Base-by-base conservation (phyloP, 2,888 invertebrate genomes). In the Quadroppia sp. region DNA sequence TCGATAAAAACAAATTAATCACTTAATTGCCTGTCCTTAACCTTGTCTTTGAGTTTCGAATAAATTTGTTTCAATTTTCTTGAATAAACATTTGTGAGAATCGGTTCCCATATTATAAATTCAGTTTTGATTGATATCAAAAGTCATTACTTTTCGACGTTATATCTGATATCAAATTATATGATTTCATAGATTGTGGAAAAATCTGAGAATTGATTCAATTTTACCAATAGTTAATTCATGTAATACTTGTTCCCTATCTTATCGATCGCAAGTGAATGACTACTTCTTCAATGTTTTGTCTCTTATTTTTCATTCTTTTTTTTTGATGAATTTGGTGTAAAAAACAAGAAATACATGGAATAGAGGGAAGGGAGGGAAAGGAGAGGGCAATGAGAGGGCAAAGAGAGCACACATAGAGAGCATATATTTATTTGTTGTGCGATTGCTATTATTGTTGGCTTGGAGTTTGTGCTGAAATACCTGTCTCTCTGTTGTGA, bases 361-460 rank as follows among this genome's bases (percentile, higher is more conserved):
- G 23, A 53, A 25, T 23, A 23, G n/a, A 20, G 50, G 50, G 15
- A 17, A 45, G 45, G 17, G 56, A 23, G 56, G 23, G 56, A 56
- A 13, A 56, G 56, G 23, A 13, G 23, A 2, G 13, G 56, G 7
- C 28, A 61, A 28, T 17, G 61, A 32, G 61, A 61, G 61, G 25
- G 32, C 23, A 61, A 4, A 53, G 53, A 53, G 53, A 25, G 50
- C 4, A 30, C 15, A 59, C 28, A 30, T 6, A 64, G 20, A 64
- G 20, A 36, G 32, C 20, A 13, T 36, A 64, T 64, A 64, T 64
- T 64, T 64, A 36, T 64, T 64, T 64, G 64, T 36, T 30, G 59
- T 64, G 20, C 36, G 64, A 64, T 64, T 59, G 59, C 64, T 64
- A 64, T 64, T 64, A 64, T 64, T 36, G 64, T 64, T 15, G 7